Conservation (phyloP, 2,113 vertebrate genomes). For the Pteropus alecto region DNA sequence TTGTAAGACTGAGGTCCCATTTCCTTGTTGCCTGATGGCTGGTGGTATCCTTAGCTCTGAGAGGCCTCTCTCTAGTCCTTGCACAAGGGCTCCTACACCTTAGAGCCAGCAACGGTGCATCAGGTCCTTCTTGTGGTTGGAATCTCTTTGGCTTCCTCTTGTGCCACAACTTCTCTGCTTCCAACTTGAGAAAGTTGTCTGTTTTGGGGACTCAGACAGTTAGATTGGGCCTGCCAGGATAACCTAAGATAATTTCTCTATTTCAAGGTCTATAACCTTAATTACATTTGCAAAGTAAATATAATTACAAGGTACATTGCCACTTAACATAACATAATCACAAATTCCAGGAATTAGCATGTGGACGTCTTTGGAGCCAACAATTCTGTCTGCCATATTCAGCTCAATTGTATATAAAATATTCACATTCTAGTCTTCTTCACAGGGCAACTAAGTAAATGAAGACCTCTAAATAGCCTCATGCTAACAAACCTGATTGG, state of each 20-base stretch:
- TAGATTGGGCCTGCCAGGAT: background rate
- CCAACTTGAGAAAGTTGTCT: background rate
- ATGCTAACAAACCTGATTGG: background rate
- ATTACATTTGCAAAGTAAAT: background rate
- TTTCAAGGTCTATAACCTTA: background rate
- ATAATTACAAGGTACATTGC: background rate
- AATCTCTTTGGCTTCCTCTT: background rate
- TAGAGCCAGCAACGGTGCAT: background rate
- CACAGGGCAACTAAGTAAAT: background rate
- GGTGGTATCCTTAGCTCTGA: background rate
- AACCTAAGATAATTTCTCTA: background rate
- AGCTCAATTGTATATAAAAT: background rate
- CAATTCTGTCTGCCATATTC: background rate
- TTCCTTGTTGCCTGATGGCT: background rate
- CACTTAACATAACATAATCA: background rate
- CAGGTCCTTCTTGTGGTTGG: background rate
- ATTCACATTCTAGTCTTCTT: background rate
- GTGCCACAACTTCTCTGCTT: background rate
- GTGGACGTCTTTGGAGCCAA: background rate
- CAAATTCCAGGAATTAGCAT: background rate
- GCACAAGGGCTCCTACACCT: background rate
- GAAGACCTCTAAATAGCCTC: background rate
- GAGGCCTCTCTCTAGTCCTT: background rate
- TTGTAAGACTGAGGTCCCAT: background rate
- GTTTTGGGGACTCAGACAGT: background rate